Percentiles rank a stretch among this genome's conserved stretches.
Conservation (phyloP, 2,888 invertebrate genomes). For the Watsonalla binaria region DNA sequence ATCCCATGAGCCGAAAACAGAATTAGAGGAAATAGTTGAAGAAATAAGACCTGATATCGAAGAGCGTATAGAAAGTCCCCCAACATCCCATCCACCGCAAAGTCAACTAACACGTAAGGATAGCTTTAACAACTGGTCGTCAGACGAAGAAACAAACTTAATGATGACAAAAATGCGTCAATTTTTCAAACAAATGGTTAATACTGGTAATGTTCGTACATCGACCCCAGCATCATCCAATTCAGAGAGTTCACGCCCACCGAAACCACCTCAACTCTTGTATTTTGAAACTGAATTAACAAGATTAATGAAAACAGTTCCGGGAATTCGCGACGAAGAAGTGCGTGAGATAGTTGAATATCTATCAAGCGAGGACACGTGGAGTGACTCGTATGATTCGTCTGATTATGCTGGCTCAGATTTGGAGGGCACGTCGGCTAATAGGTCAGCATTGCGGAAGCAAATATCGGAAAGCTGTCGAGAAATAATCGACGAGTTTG, state of each 20-base stretch:
- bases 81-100: constrained; percentile 73
- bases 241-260: constrained; percentile 80
- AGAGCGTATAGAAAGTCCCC: constrained; percentile 67
- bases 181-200: constrained; percentile 95
- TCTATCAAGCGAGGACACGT: constrained; percentile 93
- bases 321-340: constrained; percentile 93
- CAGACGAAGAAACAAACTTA: constrained; percentile 94
- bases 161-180: constrained; percentile 98
- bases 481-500: constrained; percentile 92
- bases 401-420: constrained; percentile 95
- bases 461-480: constrained; percentile 93
- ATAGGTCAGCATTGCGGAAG: constrained; percentile 85
- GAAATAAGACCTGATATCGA: constrained; percentile 78
- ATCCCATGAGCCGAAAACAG: constrained; percentile 74
- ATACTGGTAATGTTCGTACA: constrained; percentile 76
- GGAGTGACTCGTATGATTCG: constrained; percentile 96
- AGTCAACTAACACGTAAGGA: constrained; percentile 87
- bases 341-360: constrained; percentile 95
- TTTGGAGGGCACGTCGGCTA: constrained; percentile 82
- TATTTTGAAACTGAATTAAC: constrained; percentile 95
- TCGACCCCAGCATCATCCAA: constrained; percentile 78
- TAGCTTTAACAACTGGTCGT: constrained; percentile 96
- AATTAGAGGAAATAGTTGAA: constrained; percentile 79
- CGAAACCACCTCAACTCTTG: constrained; percentile 90
- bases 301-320: constrained; percentile 94